These are phyloP conservation scores for Garra rufa DNA, from an alignment of 2,113 vertebrate genomes.

Conservation along the genomic window DNA sequence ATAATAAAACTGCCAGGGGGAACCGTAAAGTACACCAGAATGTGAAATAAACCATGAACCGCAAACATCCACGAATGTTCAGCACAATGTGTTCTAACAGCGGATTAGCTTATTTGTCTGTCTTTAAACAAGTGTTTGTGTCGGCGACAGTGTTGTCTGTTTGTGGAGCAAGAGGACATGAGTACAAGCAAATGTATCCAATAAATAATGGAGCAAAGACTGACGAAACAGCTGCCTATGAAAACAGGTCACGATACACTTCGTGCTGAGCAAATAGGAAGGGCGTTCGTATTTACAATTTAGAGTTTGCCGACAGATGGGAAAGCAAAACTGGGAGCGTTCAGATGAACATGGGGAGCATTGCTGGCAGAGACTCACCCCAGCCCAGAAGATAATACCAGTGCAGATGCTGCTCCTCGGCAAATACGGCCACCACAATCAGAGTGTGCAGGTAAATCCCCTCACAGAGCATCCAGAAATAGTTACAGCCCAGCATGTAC, in stretches of 20 bases:
- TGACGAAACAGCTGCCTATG: neutral
- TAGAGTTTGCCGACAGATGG: slow-evolving; percentile 1
- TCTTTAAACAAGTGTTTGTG: slow-evolving; percentile 33
- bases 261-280: neutral
- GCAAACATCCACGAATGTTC: slow-evolving; percentile 3
- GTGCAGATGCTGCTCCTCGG: slow-evolving; percentile 86
- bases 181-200: slow-evolving; percentile 25
- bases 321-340: neutral
- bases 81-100: slow-evolving; percentile 16
- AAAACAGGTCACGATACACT: slow-evolving; percentile 18
- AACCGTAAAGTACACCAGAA: slow-evolving; percentile 2
- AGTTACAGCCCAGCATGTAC: slow-evolving; percentile 97
- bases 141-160: neutral
- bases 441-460: slow-evolving; percentile 96
- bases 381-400: slow-evolving; percentile 98
- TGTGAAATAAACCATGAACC: slow-evolving; percentile 2
- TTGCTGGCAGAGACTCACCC: slow-evolving; percentile 82
- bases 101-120: slow-evolving; percentile 31
- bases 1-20: slow-evolving; percentile 57
- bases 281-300: slow-evolving; percentile 8
- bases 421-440: slow-evolving; percentile 93
- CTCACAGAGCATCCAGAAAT: slow-evolving; percentile 99
- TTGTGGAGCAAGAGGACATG: slow-evolving; percentile 1
- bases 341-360: neutral
- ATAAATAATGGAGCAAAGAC: slow-evolving; percentile 31